phyloP scores from a whole-genome alignment of 2,888 invertebrate species.

The Arctia plantaginis region DNA sequence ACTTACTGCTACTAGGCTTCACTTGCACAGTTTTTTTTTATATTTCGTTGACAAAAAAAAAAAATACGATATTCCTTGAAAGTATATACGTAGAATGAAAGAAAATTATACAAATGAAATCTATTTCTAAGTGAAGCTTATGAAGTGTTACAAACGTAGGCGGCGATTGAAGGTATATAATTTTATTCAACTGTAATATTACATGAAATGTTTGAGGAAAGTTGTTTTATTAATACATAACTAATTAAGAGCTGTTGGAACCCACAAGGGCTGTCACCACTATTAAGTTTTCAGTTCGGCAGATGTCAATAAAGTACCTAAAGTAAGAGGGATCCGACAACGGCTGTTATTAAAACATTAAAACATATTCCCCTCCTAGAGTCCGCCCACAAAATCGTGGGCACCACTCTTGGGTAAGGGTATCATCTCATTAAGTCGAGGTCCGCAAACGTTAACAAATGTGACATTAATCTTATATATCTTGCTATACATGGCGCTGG shows the following conservation, averaged over 20 bases:
- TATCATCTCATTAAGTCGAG: background rate
- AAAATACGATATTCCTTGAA: conserved; percentile 26
- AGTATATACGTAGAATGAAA: background rate
- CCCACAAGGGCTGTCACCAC: background rate
- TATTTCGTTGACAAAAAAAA: conserved; percentile 33
- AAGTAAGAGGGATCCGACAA: background rate
- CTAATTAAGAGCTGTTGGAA: background rate
- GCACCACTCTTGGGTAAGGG: background rate
- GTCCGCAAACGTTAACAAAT: background rate
- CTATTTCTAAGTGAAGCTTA: background rate
- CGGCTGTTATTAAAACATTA: background rate
- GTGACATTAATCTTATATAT: background rate
- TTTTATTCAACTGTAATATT: background rate
- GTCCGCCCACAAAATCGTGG: too few species aligned
- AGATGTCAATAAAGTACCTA: background rate
- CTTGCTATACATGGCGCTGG: background rate
- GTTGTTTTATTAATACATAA: background rate
- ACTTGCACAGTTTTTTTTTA: conserved; percentile 58
- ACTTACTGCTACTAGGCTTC: conserved; percentile 56
- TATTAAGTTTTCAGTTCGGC: background rate
- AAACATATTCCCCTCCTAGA: background rate
- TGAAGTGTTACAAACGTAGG: background rate
- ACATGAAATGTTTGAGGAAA: background rate
- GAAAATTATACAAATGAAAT: background rate
- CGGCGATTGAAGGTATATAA: background rate